Evolutionary conservation across 1,140 invertebrate genomes (phyloP).

Genomic region (Dinoponera quadriceps): DNA sequence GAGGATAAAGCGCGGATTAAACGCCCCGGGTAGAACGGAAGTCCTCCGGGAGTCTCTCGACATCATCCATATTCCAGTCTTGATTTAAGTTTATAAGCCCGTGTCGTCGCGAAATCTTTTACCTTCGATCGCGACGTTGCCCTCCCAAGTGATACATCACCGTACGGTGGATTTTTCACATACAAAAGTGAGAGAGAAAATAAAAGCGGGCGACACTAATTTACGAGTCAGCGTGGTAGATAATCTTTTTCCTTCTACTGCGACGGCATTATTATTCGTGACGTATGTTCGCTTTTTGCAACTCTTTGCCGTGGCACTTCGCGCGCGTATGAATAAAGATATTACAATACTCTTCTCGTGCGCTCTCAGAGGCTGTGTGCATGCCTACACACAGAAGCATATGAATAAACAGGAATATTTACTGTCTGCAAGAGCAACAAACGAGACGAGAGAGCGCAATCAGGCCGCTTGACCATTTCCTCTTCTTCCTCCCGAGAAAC

Average conservation of each 20-base stretch:
- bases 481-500: too few species aligned
- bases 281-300: background rate
- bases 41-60: background rate
- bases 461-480: too few species aligned
- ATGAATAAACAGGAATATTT: background rate
- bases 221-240: conserved; percentile 25
- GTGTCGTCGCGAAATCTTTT: background rate
- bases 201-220: conserved; percentile 26
- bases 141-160: background rate
- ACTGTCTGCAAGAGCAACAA: background rate
- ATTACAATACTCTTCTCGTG: background rate
- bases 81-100: conserved; percentile 54
- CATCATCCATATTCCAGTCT: conserved; percentile 61
- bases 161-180: too few species aligned
- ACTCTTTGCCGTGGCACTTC: conserved; percentile 37
- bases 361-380: background rate
- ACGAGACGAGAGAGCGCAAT: background rate
- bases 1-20: conserved; percentile 60
- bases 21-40: background rate
- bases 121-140: background rate
- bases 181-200: too few species aligned
- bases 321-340: conserved; percentile 27
- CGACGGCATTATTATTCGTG: background rate
- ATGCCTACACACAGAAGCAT: background rate
- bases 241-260: background rate